Base-by-base conservation (phyloP, 2,888 invertebrate species). In the Oligia fasciuncula region DNA sequence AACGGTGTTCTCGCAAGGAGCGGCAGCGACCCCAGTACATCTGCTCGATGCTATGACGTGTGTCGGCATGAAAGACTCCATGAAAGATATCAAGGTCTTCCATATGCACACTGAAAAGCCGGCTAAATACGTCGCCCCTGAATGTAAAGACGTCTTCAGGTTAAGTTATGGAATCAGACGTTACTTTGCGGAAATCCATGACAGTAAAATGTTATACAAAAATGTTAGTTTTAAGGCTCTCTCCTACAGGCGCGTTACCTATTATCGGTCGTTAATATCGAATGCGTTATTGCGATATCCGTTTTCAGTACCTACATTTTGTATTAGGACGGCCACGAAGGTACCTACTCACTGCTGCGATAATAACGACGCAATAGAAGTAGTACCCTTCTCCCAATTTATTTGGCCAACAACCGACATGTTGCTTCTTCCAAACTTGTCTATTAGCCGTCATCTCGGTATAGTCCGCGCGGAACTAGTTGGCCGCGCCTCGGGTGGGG, bases 41-140 rank as follows among this genome's bases (percentile, higher is more conserved):
- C 97, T 99, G 23, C 97, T 99, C 23, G 97, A 98, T 77, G 98
- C 98, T 0, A 98, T 99, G 98, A 98, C 98, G 0, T 97, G 97
- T 40, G 98, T 98, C 86, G 99, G 99, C 51, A 98, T 98, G 90
- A 94, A 97, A 2, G 97, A 97, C 19, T 95, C 97, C 14, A 95
- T 99, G 79, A 97, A 97, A 87, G 97, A 98, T 93, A 97, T 99
- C 62, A 98, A 97, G 51, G 98, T 99, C 0, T 98, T 98, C 83
- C 99, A 99, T 92, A 99, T 99, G 98, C 99, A 99, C 93, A 98
- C 99, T 0, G 99, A 99, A 94, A 98, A 98, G 60, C 97, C 97
- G 0, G 98, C 98, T 0, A 95, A 97, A 0, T 99, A 98, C 92
- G 97, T 97, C 17, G 97, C 97, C n/a, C 98, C 98, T 13, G 98